phyloP scores from a whole-genome alignment of 2,888 invertebrate species.

The Ashinkailepas kermadecensis region DNA sequence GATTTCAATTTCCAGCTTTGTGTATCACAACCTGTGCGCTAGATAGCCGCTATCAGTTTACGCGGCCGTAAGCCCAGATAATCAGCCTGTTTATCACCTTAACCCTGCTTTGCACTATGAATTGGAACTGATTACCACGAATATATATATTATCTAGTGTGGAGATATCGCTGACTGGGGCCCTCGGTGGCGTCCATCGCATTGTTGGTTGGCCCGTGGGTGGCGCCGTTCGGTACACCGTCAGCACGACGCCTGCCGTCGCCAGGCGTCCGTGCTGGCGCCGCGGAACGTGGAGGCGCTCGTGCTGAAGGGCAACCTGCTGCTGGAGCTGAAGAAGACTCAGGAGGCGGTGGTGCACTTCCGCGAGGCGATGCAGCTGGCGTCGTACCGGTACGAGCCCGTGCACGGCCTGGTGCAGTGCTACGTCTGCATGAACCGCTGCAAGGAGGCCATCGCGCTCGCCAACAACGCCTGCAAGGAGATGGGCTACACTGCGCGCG shows the following conservation, averaged over 20 bases:
- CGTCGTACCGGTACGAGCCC: conserved; percentile 61
- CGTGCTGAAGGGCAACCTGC: conserved; percentile 61
- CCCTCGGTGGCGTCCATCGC: too few relatives aligned
- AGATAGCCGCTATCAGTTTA: too few relatives aligned
- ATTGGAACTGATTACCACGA: too few relatives aligned
- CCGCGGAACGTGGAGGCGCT: conserved; percentile 63
- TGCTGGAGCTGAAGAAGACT: conserved; percentile 57
- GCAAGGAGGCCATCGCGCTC: conserved; percentile 63
- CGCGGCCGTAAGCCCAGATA: too few relatives aligned
- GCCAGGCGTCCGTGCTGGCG: conserved; percentile 54
- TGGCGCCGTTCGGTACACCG: too few relatives aligned
- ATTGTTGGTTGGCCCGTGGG: too few relatives aligned
- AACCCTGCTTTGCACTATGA: too few relatives aligned
- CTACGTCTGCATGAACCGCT: conserved; percentile 58
- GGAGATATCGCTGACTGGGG: too few relatives aligned
- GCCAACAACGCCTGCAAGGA: conserved; percentile 64
- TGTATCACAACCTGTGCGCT: too few relatives aligned
- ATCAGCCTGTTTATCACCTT: too few relatives aligned
- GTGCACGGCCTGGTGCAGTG: conserved; percentile 70
- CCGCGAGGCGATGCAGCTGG: conserved; percentile 55
- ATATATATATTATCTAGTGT: too few relatives aligned
- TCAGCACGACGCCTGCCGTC: not conserved
- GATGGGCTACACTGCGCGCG: conserved; percentile 61
- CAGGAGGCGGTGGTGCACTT: conserved; percentile 59
- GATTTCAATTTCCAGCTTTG: too few relatives aligned